Conservation (phyloP, 2,113 vertebrate genomes). For the Eptatretus burgeri region DNA sequence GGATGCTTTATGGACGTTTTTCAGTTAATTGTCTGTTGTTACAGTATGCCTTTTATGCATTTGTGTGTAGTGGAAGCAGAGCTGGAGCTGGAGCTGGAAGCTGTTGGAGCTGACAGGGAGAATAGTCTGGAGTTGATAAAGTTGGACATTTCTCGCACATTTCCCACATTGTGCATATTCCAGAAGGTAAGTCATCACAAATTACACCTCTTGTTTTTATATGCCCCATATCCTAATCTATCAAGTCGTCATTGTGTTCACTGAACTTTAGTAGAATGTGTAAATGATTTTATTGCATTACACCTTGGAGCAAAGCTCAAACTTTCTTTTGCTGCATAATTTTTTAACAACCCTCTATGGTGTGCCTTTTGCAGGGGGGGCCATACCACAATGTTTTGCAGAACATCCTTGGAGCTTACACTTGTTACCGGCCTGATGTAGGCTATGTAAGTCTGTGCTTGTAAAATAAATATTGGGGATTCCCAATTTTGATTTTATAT, state of each 20-base stretch:
- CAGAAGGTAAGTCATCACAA: slow-evolving; percentile 32
- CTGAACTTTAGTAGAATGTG: too few relatives aligned
- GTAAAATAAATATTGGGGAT: background rate
- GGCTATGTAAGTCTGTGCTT: slow-evolving; percentile 43
- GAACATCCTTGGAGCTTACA: slow-evolving; percentile 69
- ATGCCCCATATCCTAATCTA: too few relatives aligned
- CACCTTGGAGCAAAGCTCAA: too few relatives aligned
- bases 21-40: slow-evolving; percentile 4
- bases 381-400: slow-evolving; percentile 58
- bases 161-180: slow-evolving; percentile 77
- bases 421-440: slow-evolving; percentile 69
- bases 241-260: too few relatives aligned
- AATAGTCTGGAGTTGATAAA: slow-evolving; percentile 81
- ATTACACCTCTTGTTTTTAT: too few relatives aligned
- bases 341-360: slow-evolving; percentile 9
- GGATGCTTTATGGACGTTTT: background rate
- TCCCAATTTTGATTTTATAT: background rate
- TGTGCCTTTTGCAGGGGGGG: slow-evolving; percentile 29
- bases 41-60: background rate
- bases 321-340: background rate
- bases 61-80: background rate
- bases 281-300: too few relatives aligned
- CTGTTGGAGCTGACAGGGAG: slow-evolving; percentile 48
- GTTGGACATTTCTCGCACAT: slow-evolving; percentile 79
- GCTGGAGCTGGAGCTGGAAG: slow-evolving; percentile 18